phyloP scores from a whole-genome alignment of 2,888 invertebrate genomes.

The Cryptocephalus primarius region DNA sequence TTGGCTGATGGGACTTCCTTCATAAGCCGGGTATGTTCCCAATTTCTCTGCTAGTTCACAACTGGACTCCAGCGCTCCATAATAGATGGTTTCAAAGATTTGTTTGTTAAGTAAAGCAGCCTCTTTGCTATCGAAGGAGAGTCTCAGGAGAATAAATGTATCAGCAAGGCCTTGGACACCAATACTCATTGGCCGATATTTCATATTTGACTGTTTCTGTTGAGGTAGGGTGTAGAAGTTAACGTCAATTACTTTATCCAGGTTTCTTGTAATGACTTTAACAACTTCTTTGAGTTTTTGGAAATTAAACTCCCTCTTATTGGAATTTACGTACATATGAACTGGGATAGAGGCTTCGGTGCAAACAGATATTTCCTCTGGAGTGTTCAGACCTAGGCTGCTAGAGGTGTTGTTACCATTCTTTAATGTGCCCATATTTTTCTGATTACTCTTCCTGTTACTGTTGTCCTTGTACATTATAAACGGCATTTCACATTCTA shows the following conservation, averaged over 20 bases:
- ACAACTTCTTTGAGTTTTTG: conserved; percentile 74
- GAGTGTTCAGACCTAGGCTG: conserved; percentile 86
- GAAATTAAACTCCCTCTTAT: conserved; percentile 77
- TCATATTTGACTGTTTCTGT: conserved; percentile 74
- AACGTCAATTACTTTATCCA: conserved; percentile 94
- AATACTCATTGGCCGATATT: conserved; percentile 79
- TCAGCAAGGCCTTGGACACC: conserved; percentile 95
- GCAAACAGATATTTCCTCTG: conserved; percentile 93
- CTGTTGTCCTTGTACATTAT: conserved; percentile 93
- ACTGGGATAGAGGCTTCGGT: conserved; percentile 95
- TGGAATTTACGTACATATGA: conserved; percentile 77
- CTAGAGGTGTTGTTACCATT: conserved; percentile 97
- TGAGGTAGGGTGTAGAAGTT: conserved; percentile 94
- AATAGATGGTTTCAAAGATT: conserved; percentile 97
- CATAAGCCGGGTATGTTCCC: conserved; percentile 85
- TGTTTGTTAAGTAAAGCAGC: conserved; percentile 81
- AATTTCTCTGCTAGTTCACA: conserved; percentile 79
- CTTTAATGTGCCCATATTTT: conserved; percentile 96
- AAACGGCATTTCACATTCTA: conserved; percentile 98
- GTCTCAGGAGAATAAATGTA: conserved; percentile 85
- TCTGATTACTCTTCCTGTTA: conserved; percentile 94
- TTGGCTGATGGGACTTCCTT: conserved; percentile 80
- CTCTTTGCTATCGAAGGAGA: conserved; percentile 82
- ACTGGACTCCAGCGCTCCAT: conserved; percentile 91
- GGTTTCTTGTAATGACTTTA: conserved; percentile 78